A percentile compares a stretch with the other conserved stretches of the same genome.
phyloP scores from a whole-genome alignment of 2,797 vertebrate genomes.

The Sebastolobus alascanus region DNA sequence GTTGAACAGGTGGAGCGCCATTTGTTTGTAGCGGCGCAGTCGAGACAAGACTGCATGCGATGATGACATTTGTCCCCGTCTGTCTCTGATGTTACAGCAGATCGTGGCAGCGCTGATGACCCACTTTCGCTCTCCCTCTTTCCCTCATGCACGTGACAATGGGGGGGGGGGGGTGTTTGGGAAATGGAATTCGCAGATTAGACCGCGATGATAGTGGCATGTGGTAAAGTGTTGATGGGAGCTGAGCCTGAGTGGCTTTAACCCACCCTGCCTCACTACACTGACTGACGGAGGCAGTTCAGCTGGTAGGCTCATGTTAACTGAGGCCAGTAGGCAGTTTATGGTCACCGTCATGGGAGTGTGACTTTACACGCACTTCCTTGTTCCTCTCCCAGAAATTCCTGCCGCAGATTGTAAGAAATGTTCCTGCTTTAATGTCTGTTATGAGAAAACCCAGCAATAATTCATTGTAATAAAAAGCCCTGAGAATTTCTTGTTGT shows the following conservation, averaged over 20 bases:
- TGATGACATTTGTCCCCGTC: constrained; percentile 72
- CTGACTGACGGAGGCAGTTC: constrained; percentile 33
- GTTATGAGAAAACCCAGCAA: not conserved
- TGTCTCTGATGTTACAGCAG: constrained; percentile 74
- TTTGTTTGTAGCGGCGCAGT: constrained; percentile 52
- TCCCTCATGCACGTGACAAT: constrained; percentile 71
- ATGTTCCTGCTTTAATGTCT: not conserved
- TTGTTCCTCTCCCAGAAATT: constrained; percentile 40
- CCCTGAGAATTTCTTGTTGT: not conserved
- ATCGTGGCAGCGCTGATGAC: constrained; percentile 72
- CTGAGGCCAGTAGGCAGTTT: constrained; percentile 59
- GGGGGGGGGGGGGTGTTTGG: constrained; percentile 52
- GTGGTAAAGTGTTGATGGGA: constrained; percentile 67
- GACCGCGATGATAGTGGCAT: constrained; percentile 69
- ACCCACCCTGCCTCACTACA: constrained; percentile 28
- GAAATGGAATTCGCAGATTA: constrained; percentile 82
- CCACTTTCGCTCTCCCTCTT: constrained; percentile 78
- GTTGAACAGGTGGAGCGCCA: constrained; percentile 63
- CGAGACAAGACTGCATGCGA: constrained; percentile 55
- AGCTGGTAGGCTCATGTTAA: constrained; percentile 55
- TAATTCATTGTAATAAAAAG: not conserved
- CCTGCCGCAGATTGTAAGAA: constrained; percentile 17
- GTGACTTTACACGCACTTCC: constrained; percentile 54
- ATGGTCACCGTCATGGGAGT: constrained; percentile 56
- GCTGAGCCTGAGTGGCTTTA: constrained; percentile 36